Evolutionary conservation across 2,113 vertebrate genomes (phyloP).

Genomic region (Paralichthys olivaceus): DNA sequence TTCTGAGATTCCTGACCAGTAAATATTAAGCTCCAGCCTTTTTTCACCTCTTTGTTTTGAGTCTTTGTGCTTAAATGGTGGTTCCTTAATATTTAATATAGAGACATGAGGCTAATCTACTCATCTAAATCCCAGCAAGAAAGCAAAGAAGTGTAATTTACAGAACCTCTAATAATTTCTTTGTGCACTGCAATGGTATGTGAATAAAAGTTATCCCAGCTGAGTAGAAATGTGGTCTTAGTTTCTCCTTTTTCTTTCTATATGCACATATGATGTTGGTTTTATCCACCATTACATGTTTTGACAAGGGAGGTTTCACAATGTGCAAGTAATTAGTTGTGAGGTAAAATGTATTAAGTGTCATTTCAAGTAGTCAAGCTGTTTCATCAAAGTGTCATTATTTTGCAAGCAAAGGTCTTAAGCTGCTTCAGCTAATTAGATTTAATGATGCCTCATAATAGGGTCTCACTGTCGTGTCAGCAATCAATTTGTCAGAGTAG

Average conservation of each 20-base stretch:
- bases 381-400: constrained; percentile 52
- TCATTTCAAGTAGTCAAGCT: constrained; percentile 22
- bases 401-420: constrained; percentile 49
- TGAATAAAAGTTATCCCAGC: too few relatives aligned
- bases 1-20: not conserved
- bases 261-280: not conserved
- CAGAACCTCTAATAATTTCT: not conserved
- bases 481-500: constrained; percentile 49
- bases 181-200: not conserved
- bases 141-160: not conserved
- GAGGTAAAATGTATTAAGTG: constrained; percentile 37
- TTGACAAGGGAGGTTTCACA: not conserved
- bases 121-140: not conserved
- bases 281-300: not conserved
- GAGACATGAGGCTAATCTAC: not conserved
- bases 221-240: too few relatives aligned
- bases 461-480: constrained; percentile 42
- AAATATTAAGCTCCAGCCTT: not conserved
- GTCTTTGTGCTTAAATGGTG: not conserved
- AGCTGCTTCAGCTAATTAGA: constrained; percentile 52
- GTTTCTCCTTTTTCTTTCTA: not conserved
- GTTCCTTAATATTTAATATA: too few relatives aligned
- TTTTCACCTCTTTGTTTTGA: not conserved
- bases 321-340: constrained; percentile 15
- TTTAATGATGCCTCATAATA: constrained; percentile 54